phyloP scores from a whole-genome alignment of 2,888 invertebrate genomes.

The Cantharis rustica region DNA sequence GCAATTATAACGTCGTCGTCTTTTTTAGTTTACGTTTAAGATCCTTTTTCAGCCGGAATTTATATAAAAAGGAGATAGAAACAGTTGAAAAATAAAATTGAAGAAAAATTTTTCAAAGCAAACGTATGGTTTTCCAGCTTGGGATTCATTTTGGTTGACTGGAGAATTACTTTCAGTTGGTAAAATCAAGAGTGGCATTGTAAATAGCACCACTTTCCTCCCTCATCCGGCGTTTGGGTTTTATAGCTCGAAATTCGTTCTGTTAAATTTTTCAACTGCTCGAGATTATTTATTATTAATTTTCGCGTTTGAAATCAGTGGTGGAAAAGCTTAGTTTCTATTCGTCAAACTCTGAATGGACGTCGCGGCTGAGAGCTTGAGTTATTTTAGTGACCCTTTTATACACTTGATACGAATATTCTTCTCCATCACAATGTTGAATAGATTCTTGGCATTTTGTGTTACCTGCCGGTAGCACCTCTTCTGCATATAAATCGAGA shows the following conservation, averaged over 20 bases:
- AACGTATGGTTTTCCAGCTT: slow-evolving; percentile 13
- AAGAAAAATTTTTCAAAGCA: background rate
- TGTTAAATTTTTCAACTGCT: slow-evolving; percentile 16
- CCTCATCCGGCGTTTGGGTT: slow-evolving; percentile 6
- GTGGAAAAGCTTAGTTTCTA: background rate
- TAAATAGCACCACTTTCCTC: background rate
- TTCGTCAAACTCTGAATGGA: background rate
- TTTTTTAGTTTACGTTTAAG: slow-evolving; percentile 6
- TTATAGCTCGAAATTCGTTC: slow-evolving; percentile 17
- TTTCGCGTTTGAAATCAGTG: background rate
- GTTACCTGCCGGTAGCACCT: slow-evolving; percentile 15
- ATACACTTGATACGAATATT: slow-evolving; percentile 6
- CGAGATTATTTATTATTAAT: slow-evolving; percentile 1
- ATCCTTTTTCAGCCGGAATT: background rate
- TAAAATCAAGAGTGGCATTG: slow-evolving; percentile 12
- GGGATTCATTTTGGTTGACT: slow-evolving; percentile 21
- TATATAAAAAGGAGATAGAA: background rate
- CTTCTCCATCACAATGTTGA: slow-evolving; percentile 9
- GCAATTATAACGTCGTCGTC: slow-evolving; percentile 3
- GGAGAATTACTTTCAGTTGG: slow-evolving; percentile 21
- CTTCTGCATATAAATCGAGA: slow-evolving; percentile 22
- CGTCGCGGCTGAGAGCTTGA: background rate
- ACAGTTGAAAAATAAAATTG: background rate
- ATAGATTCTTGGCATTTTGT: slow-evolving; percentile 7
- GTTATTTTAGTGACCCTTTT: slow-evolving; percentile 14